Evolutionary conservation across 2,888 invertebrate genomes (phyloP), one percentile per base, ranked within the genome.

Genomic region (Phoenoteleia sp.): DNA sequence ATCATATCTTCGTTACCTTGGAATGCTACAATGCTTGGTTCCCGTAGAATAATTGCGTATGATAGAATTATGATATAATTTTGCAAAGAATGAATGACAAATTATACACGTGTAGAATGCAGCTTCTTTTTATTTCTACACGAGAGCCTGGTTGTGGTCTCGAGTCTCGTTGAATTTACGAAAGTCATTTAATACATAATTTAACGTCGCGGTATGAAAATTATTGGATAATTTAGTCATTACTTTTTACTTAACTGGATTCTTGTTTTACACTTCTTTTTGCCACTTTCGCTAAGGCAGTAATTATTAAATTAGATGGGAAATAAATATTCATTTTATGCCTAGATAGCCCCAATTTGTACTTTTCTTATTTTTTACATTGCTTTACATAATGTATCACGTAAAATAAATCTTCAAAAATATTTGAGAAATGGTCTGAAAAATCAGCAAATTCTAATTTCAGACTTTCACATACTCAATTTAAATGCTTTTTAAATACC

Each of bases 61-160:
- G 81, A 74, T 81, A 74, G 67, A 81, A 74, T 67, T 60, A 45
- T 81, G 74, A 81, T 81, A 74, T 66, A 66, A 66, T 74, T 74
- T 39, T 19, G 39, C 29, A 56, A 74, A 66, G 54, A 81, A 81
- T 15, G 33, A 42, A 67, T 49, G 81, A 67, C 66, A 58, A 66
- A 72, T 81, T 67, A 39, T 60, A 29, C 42, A 19, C 21, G 36
- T 11, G 25, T 25, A 58, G 56, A 58, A 71, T 47, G 66, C 39
- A 49, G 17, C 42, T 42, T 42, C 15, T 42, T 11, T 42, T 42
- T 17, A 2, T 42, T 42, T 42, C 3, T 4, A 42, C 11, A 42
- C 17, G 2, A 2, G 17, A 15, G n/a, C n/a, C 4, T 9, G 33
- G 11, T 6, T 33, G 33, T 9, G 33, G 33, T 33, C 11, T 33